phyloP scores from a whole-genome alignment of 1,140 invertebrate species.

The Leptinotarsa defecta region DNA sequence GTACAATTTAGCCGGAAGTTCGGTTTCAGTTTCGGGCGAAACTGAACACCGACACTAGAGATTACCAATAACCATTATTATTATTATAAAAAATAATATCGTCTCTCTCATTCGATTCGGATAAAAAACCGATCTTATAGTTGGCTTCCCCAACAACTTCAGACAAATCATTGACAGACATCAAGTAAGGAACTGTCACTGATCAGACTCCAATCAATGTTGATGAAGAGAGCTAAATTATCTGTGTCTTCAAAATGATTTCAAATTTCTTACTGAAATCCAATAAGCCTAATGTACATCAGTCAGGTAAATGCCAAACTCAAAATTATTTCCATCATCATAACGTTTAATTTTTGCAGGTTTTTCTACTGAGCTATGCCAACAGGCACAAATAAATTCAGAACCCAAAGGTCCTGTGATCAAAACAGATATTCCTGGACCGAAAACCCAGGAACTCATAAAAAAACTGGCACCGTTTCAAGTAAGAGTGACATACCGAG shows the following conservation, averaged over 20 bases:
- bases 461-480: constrained; percentile 18
- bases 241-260: neutral
- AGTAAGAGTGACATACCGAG: neutral
- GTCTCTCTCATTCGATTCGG: neutral
- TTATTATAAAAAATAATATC: neutral
- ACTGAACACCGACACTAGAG: too few relatives aligned
- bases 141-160: neutral
- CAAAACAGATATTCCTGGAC: constrained; percentile 17
- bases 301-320: neutral
- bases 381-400: neutral
- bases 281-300: neutral
- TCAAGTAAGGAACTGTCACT: neutral
- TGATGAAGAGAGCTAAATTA: neutral
- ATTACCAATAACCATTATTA: neutral
- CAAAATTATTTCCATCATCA: neutral
- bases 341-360: neutral
- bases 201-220: neutral
- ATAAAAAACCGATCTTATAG: neutral
- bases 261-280: neutral
- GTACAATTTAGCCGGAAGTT: too few relatives aligned
- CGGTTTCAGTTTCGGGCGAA: too few relatives aligned
- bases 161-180: neutral
- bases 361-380: neutral
- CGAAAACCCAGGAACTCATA: constrained; percentile 11
- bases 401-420: constrained; percentile 13